A percentile compares a stretch with the other conserved stretches of the same genome.
Conservation (phyloP, 2,888 invertebrate species). For the Coenonympha arcania region DNA sequence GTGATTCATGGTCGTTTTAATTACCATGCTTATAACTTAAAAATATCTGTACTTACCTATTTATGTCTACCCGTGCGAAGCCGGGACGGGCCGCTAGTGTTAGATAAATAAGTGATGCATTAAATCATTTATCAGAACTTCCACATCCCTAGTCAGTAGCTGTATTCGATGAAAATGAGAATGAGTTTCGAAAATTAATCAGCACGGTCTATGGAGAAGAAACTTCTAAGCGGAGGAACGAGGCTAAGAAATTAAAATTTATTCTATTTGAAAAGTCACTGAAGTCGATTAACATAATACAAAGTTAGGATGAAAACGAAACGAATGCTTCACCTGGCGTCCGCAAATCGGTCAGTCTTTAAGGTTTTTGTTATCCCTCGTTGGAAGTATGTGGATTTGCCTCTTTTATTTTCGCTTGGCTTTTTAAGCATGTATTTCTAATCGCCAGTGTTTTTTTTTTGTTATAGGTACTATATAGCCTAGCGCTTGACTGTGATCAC, state of each 20-base stretch:
- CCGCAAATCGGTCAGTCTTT: slow-evolving; percentile 28
- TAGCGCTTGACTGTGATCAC: too few species aligned
- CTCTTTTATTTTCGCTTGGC: too few species aligned
- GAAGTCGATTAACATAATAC: slow-evolving; percentile 60
- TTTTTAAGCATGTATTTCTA: neutral
- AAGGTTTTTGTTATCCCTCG: slow-evolving; percentile 16
- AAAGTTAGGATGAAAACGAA: slow-evolving; percentile 55
- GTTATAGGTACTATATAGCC: too few species aligned
- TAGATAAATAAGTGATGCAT: too few species aligned
- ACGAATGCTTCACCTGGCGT: slow-evolving; percentile 41
- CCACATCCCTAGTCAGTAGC: slow-evolving; percentile 37
- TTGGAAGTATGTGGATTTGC: slow-evolving; percentile 10
- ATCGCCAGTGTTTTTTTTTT: too few species aligned
- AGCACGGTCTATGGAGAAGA: slow-evolving; percentile 49
- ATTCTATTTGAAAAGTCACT: slow-evolving; percentile 54
- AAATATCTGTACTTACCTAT: too few species aligned
- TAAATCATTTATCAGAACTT: too few species aligned
- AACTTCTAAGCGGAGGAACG: slow-evolving; percentile 52
- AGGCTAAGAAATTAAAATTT: slow-evolving; percentile 60
- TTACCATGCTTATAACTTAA: too few species aligned
- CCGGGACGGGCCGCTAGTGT: too few species aligned
- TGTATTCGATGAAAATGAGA: slow-evolving; percentile 63
- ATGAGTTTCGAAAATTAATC: slow-evolving; percentile 65
- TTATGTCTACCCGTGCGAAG: too few species aligned
- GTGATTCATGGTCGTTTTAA: too few species aligned